Evolutionary conservation across 2,888 invertebrate genomes (phyloP).

Genomic region (Altica lythri): DNA sequence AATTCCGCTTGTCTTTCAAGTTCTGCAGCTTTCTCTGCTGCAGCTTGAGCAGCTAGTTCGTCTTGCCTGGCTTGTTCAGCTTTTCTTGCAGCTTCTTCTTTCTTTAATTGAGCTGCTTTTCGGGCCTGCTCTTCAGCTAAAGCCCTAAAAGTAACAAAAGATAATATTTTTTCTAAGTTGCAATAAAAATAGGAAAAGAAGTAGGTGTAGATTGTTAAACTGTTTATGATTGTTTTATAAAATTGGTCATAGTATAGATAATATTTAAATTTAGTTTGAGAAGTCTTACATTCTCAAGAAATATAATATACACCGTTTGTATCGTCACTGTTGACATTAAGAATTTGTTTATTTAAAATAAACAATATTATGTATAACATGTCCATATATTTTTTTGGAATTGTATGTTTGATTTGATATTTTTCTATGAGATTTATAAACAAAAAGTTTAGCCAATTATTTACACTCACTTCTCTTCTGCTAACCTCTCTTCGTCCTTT

Average conservation of each 20-base stretch:
- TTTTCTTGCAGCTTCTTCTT: slow-evolving; percentile 57
- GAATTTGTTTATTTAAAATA: too few species aligned
- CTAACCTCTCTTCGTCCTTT: slow-evolving; percentile 63
- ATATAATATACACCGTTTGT: too few species aligned
- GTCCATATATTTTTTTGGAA: too few species aligned
- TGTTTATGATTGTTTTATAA: too few species aligned
- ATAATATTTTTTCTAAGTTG: too few species aligned
- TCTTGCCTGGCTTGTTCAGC: slow-evolving; percentile 61
- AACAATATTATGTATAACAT: background rate
- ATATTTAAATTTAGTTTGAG: too few species aligned
- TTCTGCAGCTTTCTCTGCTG: slow-evolving; percentile 58
- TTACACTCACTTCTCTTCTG: slow-evolving; percentile 63
- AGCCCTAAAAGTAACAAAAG: slow-evolving; percentile 53
- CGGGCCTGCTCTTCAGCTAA: slow-evolving; percentile 63
- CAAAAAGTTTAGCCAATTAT: slow-evolving; percentile 15
- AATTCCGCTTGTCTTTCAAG: slow-evolving; percentile 54
- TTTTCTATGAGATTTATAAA: slow-evolving; percentile 27
- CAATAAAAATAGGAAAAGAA: too few species aligned
- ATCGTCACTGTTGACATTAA: too few species aligned
- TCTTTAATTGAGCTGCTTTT: slow-evolving; percentile 60
- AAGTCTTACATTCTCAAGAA: too few species aligned
- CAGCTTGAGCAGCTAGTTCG: slow-evolving; percentile 57
- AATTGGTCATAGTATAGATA: too few species aligned
- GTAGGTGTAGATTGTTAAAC: too few species aligned
- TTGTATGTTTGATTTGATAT: too few species aligned